Evolutionary conservation across 2,888 invertebrate genomes (phyloP).

Genomic region (Podabrus alpinus): DNA sequence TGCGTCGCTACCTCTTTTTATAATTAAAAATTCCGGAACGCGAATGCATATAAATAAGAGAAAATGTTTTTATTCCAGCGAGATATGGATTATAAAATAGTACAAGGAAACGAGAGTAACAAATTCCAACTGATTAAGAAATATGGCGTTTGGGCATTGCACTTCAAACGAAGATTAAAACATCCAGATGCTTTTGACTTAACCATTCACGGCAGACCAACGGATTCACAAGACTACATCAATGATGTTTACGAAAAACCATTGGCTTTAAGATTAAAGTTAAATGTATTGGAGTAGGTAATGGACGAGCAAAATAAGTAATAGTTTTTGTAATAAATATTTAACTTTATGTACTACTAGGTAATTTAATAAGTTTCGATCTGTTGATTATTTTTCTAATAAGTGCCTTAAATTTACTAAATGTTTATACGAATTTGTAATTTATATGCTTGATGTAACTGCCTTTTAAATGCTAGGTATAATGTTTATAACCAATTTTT

Average conservation of each 20-base stretch:
- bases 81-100: conserved; percentile 62
- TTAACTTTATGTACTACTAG: conserved; percentile 17
- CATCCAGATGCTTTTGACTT: conserved; percentile 60
- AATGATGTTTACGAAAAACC: conserved; percentile 61
- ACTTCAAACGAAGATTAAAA: conserved; percentile 62
- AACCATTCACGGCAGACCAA: conserved; percentile 60
- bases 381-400: conserved; percentile 4
- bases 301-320: neutral
- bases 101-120: conserved; percentile 61
- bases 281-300: conserved; percentile 57
- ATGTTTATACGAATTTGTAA: conserved; percentile 1
- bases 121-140: conserved; percentile 63
- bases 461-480: conserved; percentile 19
- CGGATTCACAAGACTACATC: conserved; percentile 38
- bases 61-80: conserved; percentile 48
- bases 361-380: conserved; percentile 27
- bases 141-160: conserved; percentile 63
- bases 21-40: neutral
- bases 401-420: neutral
- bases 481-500: neutral
- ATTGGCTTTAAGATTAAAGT: conserved; percentile 58
- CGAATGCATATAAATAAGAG: neutral
- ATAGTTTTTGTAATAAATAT: conserved; percentile 18
- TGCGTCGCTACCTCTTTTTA: neutral
- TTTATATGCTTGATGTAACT: conserved; percentile 15